Conservation (phyloP, 2,113 vertebrate genomes). For the Amphiprion percula region DNA sequence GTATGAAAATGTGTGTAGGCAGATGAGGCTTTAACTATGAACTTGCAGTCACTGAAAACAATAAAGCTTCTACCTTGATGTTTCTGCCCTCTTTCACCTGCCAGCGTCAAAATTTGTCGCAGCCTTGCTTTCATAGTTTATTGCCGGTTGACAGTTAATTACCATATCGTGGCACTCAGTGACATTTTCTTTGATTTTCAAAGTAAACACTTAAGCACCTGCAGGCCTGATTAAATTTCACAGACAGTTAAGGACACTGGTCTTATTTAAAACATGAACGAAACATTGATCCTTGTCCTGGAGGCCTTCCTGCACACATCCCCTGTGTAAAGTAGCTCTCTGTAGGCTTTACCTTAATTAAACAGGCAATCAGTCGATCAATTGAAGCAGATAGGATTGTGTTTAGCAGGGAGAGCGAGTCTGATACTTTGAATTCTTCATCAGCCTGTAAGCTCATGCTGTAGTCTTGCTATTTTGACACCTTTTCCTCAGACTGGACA, state of each 20-base stretch:
- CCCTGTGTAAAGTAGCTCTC: not conserved
- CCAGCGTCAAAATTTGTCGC: not conserved
- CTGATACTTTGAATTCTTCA: not conserved
- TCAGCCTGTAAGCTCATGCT: not conserved
- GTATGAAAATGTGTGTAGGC: not conserved
- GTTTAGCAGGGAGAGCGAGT: no score
- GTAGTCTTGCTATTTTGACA: no score
- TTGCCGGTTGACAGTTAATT: not conserved
- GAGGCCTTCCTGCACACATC: not conserved
- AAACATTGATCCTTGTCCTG: constrained; percentile 11
- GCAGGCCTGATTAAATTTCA: not conserved
- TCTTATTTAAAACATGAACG: not conserved
- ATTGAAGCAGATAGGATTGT: constrained; percentile 3
- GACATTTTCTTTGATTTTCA: constrained; percentile 4
- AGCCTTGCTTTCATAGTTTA: not conserved
- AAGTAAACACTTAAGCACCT: not conserved
- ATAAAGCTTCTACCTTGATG: not conserved
- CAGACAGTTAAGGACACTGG: not conserved
- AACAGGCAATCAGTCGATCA: constrained; percentile 12
- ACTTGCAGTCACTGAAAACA: not conserved
- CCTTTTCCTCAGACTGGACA: no score
- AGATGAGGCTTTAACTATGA: not conserved
- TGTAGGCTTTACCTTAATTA: constrained; percentile 24
- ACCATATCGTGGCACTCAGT: not conserved
- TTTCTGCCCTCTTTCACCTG: not conserved